These are phyloP conservation scores for Scolanthus callimorphus DNA, from an alignment of 92 coral and sea anemone species.

Conservation along the genomic window DNA sequence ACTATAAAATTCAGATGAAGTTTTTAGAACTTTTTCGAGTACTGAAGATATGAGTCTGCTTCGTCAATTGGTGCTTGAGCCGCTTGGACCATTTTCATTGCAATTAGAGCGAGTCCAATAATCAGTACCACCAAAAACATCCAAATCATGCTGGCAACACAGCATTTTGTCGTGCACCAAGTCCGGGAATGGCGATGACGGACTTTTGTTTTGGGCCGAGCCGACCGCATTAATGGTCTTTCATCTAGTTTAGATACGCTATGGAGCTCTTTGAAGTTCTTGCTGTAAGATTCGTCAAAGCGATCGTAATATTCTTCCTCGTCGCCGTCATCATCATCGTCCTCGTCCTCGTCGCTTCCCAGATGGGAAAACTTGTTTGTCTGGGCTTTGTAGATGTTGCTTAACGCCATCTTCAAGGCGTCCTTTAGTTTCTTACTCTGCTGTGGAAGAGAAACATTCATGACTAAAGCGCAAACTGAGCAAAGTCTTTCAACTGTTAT, in stretches of 20 bases:
- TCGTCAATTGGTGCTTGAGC: slow-evolving; percentile 38
- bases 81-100: slow-evolving; percentile 39
- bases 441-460: too few relatives aligned
- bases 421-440: neutral
- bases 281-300: slow-evolving; percentile 54
- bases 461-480: too few relatives aligned
- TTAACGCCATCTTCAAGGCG: slow-evolving; percentile 91
- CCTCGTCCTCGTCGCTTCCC: slow-evolving; percentile 83
- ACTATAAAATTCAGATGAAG: neutral
- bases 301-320: slow-evolving; percentile 83
- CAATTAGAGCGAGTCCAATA: slow-evolving; percentile 62
- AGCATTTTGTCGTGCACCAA: slow-evolving; percentile 79
- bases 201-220: slow-evolving; percentile 61
- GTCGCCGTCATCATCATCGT: slow-evolving; percentile 50
- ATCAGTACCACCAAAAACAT: slow-evolving; percentile 76
- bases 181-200: slow-evolving; percentile 67
- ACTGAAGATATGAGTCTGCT: slow-evolving; percentile 9
- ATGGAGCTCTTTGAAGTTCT: slow-evolving; percentile 44
- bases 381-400: slow-evolving; percentile 91
- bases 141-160: slow-evolving; percentile 83
- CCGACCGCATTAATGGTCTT: slow-evolving; percentile 57
- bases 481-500: too few relatives aligned
- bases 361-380: slow-evolving; percentile 81
- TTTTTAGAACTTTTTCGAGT: slow-evolving; percentile 45
- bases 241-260: slow-evolving; percentile 39